Evolutionary conservation across 2,888 invertebrate genomes (phyloP).

Genomic region (Chrysotoxum bicinctum): DNA sequence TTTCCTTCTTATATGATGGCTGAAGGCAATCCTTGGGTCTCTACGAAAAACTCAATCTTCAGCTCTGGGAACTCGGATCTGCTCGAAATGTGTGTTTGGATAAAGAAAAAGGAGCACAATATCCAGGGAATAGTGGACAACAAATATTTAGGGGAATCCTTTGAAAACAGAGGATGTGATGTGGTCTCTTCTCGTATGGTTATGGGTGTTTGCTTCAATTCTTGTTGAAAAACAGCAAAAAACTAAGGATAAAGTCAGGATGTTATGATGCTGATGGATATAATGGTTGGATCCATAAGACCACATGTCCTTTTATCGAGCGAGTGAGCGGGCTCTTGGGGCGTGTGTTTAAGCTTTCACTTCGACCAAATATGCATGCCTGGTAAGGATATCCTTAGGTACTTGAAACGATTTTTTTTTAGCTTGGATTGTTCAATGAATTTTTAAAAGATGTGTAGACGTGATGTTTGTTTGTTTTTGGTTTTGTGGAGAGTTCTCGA

Average conservation of each 20-base stretch:
- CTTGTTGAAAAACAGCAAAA: not conserved
- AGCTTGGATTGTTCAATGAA: not conserved
- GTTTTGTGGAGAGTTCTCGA: not conserved
- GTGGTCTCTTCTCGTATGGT: conserved; percentile 56
- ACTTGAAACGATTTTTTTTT: conserved; percentile 32
- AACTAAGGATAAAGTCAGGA: conserved; percentile 48
- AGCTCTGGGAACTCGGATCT: not conserved
- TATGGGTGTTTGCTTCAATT: conserved; percentile 59
- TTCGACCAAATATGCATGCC: conserved; percentile 19
- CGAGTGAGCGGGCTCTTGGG: not conserved
- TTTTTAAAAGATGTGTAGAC: conserved; percentile 3
- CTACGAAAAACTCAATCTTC: not conserved
- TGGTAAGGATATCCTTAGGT: conserved; percentile 31
- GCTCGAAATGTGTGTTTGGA: not conserved
- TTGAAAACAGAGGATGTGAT: conserved; percentile 36
- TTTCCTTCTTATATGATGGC: conserved; percentile 57
- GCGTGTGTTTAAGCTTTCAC: conserved; percentile 17
- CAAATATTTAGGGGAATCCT: conserved; percentile 46
- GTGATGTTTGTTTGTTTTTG: not conserved
- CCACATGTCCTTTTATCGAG: conserved; percentile 25
- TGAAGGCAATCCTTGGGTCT: conserved; percentile 12
- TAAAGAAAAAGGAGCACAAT: not conserved
- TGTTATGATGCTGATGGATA: conserved; percentile 59
- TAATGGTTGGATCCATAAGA: conserved; percentile 41
- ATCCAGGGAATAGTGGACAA: conserved; percentile 54